Percentiles rank a stretch among this genome's conserved stretches.
phyloP scores from a whole-genome alignment of 2,113 vertebrate genomes.

The Atlantisia rogersi region DNA sequence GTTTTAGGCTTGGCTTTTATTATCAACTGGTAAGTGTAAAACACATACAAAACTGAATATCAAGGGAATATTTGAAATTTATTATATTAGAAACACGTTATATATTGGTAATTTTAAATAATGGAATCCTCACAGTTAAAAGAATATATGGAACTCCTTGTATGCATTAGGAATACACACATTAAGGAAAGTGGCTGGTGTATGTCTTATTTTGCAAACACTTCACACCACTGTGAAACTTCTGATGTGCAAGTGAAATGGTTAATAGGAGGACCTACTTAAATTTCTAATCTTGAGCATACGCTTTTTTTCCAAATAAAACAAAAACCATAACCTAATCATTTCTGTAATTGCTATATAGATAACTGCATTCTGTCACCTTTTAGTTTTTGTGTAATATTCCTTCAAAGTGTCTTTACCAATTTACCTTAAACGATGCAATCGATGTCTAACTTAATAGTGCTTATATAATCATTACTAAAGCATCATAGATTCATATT shows the following conservation, averaged over 20 bases:
- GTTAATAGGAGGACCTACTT: neutral
- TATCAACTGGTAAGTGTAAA: neutral
- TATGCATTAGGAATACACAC: neutral
- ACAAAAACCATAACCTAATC: neutral
- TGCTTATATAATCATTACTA: neutral
- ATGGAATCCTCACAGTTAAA: neutral
- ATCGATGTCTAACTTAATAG: neutral
- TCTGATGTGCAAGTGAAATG: neutral
- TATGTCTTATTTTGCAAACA: neutral
- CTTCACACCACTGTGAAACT: neutral
- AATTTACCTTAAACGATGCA: neutral
- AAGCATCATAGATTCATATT: neutral
- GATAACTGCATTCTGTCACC: neutral
- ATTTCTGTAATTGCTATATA: neutral
- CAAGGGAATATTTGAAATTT: neutral
- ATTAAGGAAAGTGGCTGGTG: neutral
- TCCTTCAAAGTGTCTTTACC: neutral
- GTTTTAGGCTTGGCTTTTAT: neutral
- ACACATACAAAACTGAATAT: no score
- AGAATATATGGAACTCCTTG: neutral
- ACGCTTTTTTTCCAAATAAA: neutral
- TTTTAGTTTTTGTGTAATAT: neutral
- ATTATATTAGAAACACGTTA: neutral
- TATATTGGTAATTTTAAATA: neutral
- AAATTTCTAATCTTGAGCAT: neutral